These are phyloP conservation scores for Scaptomyza hsui DNA, from an alignment of 1,140 invertebrate species.

Conservation along the genomic window DNA sequence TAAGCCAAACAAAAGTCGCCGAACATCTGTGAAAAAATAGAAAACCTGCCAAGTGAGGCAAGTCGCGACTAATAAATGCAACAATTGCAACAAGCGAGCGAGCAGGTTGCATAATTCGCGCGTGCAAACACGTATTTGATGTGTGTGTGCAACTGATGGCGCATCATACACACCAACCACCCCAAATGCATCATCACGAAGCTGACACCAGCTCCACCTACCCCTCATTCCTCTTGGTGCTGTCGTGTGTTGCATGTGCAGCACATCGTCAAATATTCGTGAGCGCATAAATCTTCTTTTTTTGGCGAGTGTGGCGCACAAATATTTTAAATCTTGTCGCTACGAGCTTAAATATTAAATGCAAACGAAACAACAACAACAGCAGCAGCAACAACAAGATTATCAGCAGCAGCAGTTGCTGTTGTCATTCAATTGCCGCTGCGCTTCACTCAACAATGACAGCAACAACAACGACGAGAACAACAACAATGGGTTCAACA, in stretches of 20 bases:
- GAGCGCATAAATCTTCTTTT: constrained; percentile 52
- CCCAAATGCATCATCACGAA: constrained; percentile 31
- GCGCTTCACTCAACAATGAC: constrained; percentile 36
- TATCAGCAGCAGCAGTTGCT: constrained; percentile 22
- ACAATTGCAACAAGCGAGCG: constrained; percentile 17
- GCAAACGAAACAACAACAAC: constrained; percentile 23
- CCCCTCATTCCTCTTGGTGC: neutral
- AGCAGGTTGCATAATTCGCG: constrained; percentile 40
- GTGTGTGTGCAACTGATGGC: neutral
- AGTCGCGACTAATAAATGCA: constrained; percentile 21
- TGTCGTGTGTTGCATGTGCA: constrained; percentile 35
- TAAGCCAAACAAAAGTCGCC: constrained; percentile 35
- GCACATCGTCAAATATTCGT: constrained; percentile 51
- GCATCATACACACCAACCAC: constrained; percentile 4
- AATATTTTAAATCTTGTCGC: constrained; percentile 48
- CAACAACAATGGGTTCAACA: neutral
- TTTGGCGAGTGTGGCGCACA: constrained; percentile 33
- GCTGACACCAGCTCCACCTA: constrained; percentile 10
- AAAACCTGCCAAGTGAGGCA: constrained; percentile 29
- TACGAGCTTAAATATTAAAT: constrained; percentile 48
- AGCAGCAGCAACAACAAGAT: constrained; percentile 1
- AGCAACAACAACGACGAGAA: constrained; percentile 17
- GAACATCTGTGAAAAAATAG: constrained; percentile 22
- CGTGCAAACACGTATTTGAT: constrained; percentile 44
- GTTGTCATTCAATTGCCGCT: constrained; percentile 34